Evolutionary conservation across 2,113 vertebrate genomes (phyloP).

Genomic region (Callaeas wilsoni): DNA sequence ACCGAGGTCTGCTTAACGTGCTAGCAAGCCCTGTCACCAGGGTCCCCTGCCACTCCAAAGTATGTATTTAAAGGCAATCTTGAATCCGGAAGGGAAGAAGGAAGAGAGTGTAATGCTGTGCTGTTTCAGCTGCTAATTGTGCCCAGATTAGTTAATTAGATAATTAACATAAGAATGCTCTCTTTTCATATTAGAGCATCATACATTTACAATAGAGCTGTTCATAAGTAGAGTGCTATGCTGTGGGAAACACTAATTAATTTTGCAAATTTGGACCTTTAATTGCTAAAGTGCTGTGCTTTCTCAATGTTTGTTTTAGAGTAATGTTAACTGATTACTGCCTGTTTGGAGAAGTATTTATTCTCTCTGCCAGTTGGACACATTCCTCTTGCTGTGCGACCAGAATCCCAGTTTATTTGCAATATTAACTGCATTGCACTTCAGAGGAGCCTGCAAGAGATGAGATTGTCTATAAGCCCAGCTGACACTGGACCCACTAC

Average conservation of each 20-base stretch:
- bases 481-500: not conserved
- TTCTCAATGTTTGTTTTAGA: constrained; percentile 47
- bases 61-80: constrained; percentile 36
- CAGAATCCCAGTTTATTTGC: not conserved
- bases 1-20: not conserved
- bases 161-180: constrained; percentile 66
- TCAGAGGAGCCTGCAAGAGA: not conserved
- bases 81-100: constrained; percentile 27
- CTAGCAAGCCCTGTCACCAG: not conserved
- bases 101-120: constrained; percentile 42
- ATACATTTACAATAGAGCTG: constrained; percentile 60
- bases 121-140: constrained; percentile 62
- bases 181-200: constrained; percentile 63
- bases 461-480: not conserved
- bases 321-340: constrained; percentile 18
- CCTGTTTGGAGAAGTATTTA: constrained; percentile 47
- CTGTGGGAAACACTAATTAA: constrained; percentile 69
- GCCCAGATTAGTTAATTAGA: constrained; percentile 67
- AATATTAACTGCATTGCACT: not conserved
- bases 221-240: constrained; percentile 55
- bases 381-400: constrained; percentile 18
- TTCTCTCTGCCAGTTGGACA: constrained; percentile 50
- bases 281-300: constrained; percentile 57
- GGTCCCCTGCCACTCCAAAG: constrained; percentile 9
- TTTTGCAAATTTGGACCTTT: constrained; percentile 67